Base-by-base conservation (phyloP, 2,113 vertebrate genomes). In the Grus americana region DNA sequence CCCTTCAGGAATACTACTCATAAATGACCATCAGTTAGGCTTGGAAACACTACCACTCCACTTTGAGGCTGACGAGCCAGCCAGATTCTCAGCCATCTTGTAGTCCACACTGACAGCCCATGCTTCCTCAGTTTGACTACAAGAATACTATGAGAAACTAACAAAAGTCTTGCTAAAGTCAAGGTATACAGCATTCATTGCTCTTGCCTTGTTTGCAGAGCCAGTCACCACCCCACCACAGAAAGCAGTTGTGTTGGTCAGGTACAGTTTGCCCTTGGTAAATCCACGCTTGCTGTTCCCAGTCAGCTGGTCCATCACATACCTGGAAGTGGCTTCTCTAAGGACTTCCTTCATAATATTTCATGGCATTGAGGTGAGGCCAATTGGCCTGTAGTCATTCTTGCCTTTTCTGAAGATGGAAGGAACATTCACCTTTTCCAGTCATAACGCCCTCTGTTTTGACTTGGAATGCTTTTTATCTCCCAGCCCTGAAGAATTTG, bases 211-310 rank as follows among this genome's bases (percentile, higher is more conserved):
- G 20, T 52, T 82, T 9, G 1, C 16, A 81, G 15, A 65, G 36
- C 26, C 0, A 17, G 26, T 52, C 36, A 19, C n/a, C 12, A 19
- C n/a, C 12, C 36, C 1, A 1, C 9, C 19, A 32, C 34, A 67
- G 62, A 46, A 66, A 46, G 21, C 13, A 29, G 18, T 8, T 4
- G 1, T 4, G 29, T 16, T 40, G 42, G 38, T 49, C 52, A 80
- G 24, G 32, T 42, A 34, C 7, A 42, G 14, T 50, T 24, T 46
- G 20, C 10, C 20, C 19, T 27, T 23, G 5, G 22, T 63, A 34
- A 78, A 72, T 17, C 5, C 0, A 66, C 11, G 18, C 12, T 6
- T 66, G 14, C 18, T 20, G 12, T 19, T 38, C 24, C 44, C 19
- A 78, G 29, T 10, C 11, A 50, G 19, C 22, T 54, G 24, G 24